Percentiles rank a stretch among this genome's conserved stretches.
phyloP scores from a whole-genome alignment of 2,888 invertebrate genomes.

The Yponomeuta cagnagella region DNA sequence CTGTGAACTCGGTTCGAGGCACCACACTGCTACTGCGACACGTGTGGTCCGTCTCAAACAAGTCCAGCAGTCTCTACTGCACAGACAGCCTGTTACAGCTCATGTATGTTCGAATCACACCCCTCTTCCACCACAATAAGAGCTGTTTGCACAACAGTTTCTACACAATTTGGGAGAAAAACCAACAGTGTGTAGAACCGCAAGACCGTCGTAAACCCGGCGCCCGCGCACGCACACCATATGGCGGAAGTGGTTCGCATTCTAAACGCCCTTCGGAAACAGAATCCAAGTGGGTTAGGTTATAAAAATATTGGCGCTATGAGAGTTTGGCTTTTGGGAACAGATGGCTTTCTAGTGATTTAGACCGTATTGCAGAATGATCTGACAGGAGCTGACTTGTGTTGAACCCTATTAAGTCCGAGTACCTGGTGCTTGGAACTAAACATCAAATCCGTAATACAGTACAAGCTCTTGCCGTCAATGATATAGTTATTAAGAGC shows the following conservation, averaged over 20 bases:
- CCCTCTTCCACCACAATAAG: not conserved
- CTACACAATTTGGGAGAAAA: constrained; percentile 33
- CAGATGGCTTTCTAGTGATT: not conserved
- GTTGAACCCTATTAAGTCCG: no score
- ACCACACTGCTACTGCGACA: not conserved
- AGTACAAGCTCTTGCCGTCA: no score
- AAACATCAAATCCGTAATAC: no score
- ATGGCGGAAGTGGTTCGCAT: constrained; percentile 49
- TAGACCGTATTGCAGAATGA: no score
- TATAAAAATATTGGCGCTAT: not conserved
- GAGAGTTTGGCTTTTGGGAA: not conserved
- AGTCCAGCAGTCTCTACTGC: not conserved
- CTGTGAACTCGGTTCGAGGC: not conserved
- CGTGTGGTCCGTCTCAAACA: constrained; percentile 19
- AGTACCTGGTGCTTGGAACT: no score
- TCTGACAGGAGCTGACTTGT: no score
- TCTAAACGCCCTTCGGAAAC: constrained; percentile 2
- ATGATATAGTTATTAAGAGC: no score
- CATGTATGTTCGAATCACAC: not conserved
- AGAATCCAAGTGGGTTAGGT: constrained; percentile 3
- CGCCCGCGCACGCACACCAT: constrained; percentile 39
- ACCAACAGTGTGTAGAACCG: constrained; percentile 43
- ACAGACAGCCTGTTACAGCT: not conserved
- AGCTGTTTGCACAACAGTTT: not conserved
- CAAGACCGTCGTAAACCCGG: constrained; percentile 37